phyloP scores from a whole-genome alignment of 2,797 vertebrate species.

The Lithobates pipiens region DNA sequence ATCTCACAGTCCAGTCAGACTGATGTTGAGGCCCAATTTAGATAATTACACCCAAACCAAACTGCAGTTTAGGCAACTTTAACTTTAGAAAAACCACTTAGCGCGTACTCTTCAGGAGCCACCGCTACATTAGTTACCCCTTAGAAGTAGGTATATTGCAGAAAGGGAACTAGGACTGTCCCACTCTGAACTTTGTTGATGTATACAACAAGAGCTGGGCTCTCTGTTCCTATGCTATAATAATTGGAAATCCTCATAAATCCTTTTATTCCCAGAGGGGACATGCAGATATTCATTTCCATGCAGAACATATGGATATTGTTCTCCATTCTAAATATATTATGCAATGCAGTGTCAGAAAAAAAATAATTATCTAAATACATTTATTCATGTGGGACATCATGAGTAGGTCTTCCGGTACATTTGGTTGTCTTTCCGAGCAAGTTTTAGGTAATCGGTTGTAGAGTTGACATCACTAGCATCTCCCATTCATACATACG shows the following conservation, averaged over 20 bases:
- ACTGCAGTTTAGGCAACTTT: too few species aligned
- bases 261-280: too few species aligned
- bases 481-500: constrained; percentile 18
- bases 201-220: too few species aligned
- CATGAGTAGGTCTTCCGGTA: background rate
- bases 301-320: background rate
- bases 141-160: background rate
- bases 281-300: background rate
- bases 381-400: background rate
- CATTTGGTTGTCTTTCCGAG: background rate
- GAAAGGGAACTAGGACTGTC: background rate
- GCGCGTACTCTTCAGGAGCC: too few species aligned
- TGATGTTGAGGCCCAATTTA: too few species aligned
- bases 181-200: background rate
- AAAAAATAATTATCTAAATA: background rate
- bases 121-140: background rate
- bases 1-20: too few species aligned
- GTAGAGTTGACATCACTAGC: constrained; percentile 12
- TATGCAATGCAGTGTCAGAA: background rate
- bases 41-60: too few species aligned
- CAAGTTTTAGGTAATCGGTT: background rate
- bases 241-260: background rate
- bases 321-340: background rate
- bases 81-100: too few species aligned
- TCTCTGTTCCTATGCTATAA: background rate